These are phyloP conservation scores for Pica pica DNA, from an alignment of 2,113 vertebrate genomes.

Conservation along the genomic window DNA sequence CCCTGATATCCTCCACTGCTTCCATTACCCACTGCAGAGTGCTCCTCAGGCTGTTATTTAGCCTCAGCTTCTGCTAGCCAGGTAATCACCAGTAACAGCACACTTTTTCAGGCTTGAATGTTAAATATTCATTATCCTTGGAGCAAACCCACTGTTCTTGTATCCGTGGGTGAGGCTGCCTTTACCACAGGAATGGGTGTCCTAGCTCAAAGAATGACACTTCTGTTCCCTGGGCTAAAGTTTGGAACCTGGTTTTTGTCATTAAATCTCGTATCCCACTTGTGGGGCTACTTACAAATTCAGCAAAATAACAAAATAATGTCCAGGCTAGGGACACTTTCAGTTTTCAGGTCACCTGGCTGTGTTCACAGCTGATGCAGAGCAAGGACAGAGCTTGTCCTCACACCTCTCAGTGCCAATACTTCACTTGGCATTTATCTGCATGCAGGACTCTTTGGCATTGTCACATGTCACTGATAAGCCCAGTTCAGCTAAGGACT, in stretches of 20 bases:
- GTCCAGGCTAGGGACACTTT: not conserved
- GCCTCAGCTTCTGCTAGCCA: not conserved
- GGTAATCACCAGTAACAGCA: not conserved
- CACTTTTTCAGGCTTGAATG: not conserved
- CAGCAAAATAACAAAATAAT: not conserved
- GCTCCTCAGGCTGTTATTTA: not conserved
- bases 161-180: not conserved
- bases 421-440: not conserved
- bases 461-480: not conserved
- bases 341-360: not conserved
- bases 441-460: not conserved
- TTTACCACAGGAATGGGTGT: not conserved
- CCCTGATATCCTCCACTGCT: not conserved
- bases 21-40: not conserved
- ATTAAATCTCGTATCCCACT: not conserved
- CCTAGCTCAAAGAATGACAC: not conserved
- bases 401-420: not conserved
- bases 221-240: not conserved
- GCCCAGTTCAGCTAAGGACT: not conserved
- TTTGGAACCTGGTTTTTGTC: not conserved
- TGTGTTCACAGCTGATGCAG: not conserved
- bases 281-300: not conserved
- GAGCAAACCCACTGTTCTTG: not conserved
- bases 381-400: not conserved
- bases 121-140: not conserved